phyloP scores from a whole-genome alignment of 2,797 vertebrate genomes.

The Pseudopleuronectes americanus region DNA sequence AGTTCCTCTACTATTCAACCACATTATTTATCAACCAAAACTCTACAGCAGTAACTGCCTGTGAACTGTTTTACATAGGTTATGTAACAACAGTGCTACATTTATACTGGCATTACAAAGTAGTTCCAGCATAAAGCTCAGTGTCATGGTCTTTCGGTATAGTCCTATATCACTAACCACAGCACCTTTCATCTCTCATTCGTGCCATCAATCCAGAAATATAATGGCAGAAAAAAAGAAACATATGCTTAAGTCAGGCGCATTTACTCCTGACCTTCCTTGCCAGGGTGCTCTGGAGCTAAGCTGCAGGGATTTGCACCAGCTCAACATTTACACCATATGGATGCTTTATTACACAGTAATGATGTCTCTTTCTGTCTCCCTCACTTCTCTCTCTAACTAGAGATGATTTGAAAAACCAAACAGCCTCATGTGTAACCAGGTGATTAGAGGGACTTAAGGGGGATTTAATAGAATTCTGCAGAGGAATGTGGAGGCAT shows the following conservation, averaged over 20 bases:
- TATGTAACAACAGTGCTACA: neutral
- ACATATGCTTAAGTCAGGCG: slow-evolving; percentile 88
- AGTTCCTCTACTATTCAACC: neutral
- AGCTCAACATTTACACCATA: slow-evolving; percentile 93
- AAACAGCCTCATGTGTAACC: slow-evolving; percentile 84
- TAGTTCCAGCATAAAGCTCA: slow-evolving; percentile 10
- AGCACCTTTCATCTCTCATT: slow-evolving; percentile 29
- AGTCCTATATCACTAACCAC: neutral
- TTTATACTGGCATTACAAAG: neutral
- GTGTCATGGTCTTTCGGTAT: slow-evolving; percentile 2
- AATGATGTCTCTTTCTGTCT: slow-evolving; percentile 84
- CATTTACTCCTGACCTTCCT: slow-evolving; percentile 85
- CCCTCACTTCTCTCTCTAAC: slow-evolving; percentile 63
- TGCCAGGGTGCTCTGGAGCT: slow-evolving; percentile 86
- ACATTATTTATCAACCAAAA: no score
- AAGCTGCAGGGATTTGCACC: slow-evolving; percentile 91
- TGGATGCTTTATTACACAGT: slow-evolving; percentile 90
- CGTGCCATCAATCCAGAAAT: slow-evolving; percentile 48
- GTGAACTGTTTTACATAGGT: neutral
- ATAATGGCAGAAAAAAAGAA: slow-evolving; percentile 67
- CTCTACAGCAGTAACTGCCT: neutral
- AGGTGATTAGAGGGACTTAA: slow-evolving; percentile 86
- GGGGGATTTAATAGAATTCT: slow-evolving; percentile 81
- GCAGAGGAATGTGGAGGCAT: slow-evolving; percentile 65
- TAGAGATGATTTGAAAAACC: slow-evolving; percentile 87